Evolutionary conservation across 1,140 invertebrate species (phyloP).

Genomic region (Drosophila kanapiae): DNA sequence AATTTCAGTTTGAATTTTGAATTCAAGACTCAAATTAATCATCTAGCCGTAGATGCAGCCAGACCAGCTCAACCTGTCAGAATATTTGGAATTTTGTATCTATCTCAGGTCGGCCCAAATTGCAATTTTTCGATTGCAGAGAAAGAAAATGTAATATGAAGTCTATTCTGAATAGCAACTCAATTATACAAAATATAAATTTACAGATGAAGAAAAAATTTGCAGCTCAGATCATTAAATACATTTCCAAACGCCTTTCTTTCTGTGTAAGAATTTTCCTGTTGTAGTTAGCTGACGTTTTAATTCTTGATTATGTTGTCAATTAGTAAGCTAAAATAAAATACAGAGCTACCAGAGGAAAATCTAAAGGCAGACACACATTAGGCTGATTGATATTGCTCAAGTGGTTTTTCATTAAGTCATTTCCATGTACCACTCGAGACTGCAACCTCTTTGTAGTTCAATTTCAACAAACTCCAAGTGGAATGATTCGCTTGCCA

Average conservation of each 20-base stretch:
- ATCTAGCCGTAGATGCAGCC: conserved; percentile 6
- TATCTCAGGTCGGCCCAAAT: background rate
- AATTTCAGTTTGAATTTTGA: conserved; percentile 34
- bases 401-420: conserved; percentile 58
- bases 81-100: conserved; percentile 4
- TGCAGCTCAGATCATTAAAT: background rate
- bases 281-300: conserved; percentile 2
- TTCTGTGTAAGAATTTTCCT: background rate
- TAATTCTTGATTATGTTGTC: conserved; percentile 40
- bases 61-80: conserved; percentile 15
- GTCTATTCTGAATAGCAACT: no score
- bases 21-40: conserved; percentile 37
- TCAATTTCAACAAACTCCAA: conserved; percentile 51
- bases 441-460: conserved; percentile 48
- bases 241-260: background rate
- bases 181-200: background rate
- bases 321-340: conserved; percentile 26
- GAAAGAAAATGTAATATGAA: background rate
- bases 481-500: conserved; percentile 32
- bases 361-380: conserved; percentile 23
- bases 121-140: background rate
- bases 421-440: conserved; percentile 54
- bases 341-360: background rate
- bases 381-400: conserved; percentile 47
- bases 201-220: background rate